phyloP scores from a whole-genome alignment of 2,797 vertebrate genomes.

The Silurus aristotelis region DNA sequence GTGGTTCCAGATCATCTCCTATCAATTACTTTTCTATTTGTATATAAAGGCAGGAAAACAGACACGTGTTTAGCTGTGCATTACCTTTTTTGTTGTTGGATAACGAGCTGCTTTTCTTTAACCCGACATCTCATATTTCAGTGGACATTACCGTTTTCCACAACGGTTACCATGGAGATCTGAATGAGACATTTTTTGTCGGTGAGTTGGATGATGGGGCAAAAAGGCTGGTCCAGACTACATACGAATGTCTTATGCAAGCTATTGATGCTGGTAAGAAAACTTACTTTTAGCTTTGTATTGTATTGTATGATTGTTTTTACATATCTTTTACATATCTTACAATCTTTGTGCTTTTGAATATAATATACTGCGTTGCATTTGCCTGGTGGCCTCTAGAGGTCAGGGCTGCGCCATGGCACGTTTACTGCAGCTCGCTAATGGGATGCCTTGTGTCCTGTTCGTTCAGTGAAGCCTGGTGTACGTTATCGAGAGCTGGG shows the following conservation, averaged over 20 bases:
- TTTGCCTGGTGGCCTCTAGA: slow-evolving; percentile 31
- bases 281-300: not conserved
- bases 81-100: not conserved
- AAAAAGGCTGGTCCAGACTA: slow-evolving; percentile 91
- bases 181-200: slow-evolving; percentile 96
- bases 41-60: not conserved
- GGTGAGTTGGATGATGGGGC: slow-evolving; percentile 93
- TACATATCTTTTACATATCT: too few relatives aligned
- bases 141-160: slow-evolving; percentile 99
- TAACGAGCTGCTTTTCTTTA: not conserved
- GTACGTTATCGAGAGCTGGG: slow-evolving; percentile 93
- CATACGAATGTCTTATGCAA: slow-evolving; percentile 99
- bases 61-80: not conserved
- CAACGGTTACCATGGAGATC: slow-evolving; percentile 96
- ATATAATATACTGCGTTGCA: not conserved
- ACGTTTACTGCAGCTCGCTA: not conserved
- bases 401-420: slow-evolving; percentile 33
- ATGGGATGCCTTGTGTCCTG: slow-evolving; percentile 8
- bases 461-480: slow-evolving; percentile 87
- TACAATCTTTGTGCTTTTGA: not conserved
- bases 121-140: slow-evolving; percentile 61
- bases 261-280: slow-evolving; percentile 91
- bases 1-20: not conserved
- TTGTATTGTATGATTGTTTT: not conserved
- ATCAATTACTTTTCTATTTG: not conserved